Percentiles rank a stretch among this genome's conserved stretches.
These are phyloP conservation scores for Garra rufa DNA, from an alignment of 2,113 vertebrate genomes.

Conservation along the genomic window DNA sequence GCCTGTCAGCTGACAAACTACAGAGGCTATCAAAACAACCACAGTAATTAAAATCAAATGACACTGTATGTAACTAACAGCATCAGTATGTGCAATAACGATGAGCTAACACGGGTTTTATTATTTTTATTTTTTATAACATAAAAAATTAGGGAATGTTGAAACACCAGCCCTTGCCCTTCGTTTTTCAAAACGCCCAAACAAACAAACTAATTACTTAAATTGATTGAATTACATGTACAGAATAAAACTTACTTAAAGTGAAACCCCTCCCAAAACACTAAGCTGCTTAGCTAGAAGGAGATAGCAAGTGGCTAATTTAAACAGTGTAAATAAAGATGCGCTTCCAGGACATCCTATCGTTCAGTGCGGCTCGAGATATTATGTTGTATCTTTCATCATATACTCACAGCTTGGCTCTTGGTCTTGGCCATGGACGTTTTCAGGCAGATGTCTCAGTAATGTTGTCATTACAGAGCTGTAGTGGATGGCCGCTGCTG, in stretches of 20 bases:
- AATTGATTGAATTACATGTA: background rate
- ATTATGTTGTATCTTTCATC: background rate
- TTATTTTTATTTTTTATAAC: too few relatives aligned
- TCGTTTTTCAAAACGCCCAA: background rate
- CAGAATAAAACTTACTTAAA: background rate
- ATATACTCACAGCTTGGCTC: slow-evolving; percentile 83
- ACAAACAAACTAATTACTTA: background rate
- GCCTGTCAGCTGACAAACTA: slow-evolving; percentile 35
- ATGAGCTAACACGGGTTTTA: background rate
- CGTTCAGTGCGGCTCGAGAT: too few relatives aligned
- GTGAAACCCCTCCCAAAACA: background rate
- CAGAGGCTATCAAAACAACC: slow-evolving; percentile 12
- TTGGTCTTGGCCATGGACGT: slow-evolving; percentile 86
- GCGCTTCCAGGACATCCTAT: background rate
- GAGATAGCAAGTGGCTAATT: slow-evolving; percentile 19
- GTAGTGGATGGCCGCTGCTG: slow-evolving; percentile 81
- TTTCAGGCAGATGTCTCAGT: slow-evolving; percentile 79
- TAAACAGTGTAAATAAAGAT: background rate
- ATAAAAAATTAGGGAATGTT: background rate
- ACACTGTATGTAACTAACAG: background rate
- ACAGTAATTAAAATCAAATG: background rate
- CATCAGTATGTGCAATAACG: background rate
- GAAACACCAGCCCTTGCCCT: background rate
- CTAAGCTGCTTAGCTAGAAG: slow-evolving; percentile 31
- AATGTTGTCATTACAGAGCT: slow-evolving; percentile 82